Evolutionary conservation across 2,888 invertebrate genomes (phyloP), one percentile per base, ranked within the genome.

Genomic region (Drosophila peninsularis): DNA sequence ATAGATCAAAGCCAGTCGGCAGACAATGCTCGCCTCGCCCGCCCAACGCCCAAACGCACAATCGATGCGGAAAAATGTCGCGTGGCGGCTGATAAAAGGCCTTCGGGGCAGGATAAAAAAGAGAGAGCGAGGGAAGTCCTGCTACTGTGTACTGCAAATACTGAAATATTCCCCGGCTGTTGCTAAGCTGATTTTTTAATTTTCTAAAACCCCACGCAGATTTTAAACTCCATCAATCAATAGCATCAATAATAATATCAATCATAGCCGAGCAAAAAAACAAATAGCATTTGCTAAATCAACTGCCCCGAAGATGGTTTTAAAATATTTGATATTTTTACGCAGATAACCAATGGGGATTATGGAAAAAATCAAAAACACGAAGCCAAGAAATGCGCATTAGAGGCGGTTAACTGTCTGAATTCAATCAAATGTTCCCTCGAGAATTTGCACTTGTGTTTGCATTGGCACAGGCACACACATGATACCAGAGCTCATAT

Each of bases 381-480:
- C 1, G 53, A 52, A 75, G 64, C 47, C 52, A 56, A 82, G 41
- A 89, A 88, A 74, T 80, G 88, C 86, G 88, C 83, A 88, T 88
- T 89, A 62, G 52, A 63, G 49, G 58, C 64, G 72, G 72, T 85
- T 72, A 88, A 85, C 82, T 82, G 76, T 79, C 82, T 74, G 76
- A 88, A 89, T 86, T 89, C 90, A 86, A 86, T 89, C 86, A 89
- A 88, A 89, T 78, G 80, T 83, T 80, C 86, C 86, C 90, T 53
- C 55, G 86, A 82, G 86, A 78, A 57, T 89, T 88, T 70, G 72
- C 74, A 88, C 71, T 82, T 76, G 78, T 82, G 86, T 85, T 88
- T 79, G 66, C 83, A 69, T 68, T 71, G 50, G 70, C 85, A 78
- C 88, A 37, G 37, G 77, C 82, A 72, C 88, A 84, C 85, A 88